phyloP scores from a whole-genome alignment of 2,797 vertebrate species.

The Siniperca obscura region DNA sequence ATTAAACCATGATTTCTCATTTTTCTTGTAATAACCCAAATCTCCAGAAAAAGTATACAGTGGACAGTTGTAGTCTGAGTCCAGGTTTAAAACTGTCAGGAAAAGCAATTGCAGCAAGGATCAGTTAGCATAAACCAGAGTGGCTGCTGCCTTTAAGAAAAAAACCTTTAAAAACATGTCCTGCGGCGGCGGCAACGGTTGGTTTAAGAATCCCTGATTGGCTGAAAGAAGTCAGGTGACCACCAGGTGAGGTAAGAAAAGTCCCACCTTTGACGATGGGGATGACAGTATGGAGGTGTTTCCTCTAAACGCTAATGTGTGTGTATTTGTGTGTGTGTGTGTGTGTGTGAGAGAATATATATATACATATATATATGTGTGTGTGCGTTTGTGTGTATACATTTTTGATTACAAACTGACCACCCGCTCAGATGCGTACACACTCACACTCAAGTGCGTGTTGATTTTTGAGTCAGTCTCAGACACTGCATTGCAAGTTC shows the following conservation, averaged over 20 bases:
- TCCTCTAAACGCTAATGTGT: conserved; percentile 65
- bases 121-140: conserved; percentile 68
- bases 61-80: conserved; percentile 71
- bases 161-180: conserved; percentile 81
- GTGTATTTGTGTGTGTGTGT: conserved; percentile 50
- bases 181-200: conserved; percentile 76
- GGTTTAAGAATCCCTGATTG: conserved; percentile 89
- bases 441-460: conserved; percentile 65
- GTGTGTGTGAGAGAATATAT: conserved; percentile 26
- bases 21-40: conserved; percentile 73
- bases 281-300: conserved; percentile 75
- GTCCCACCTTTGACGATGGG: conserved; percentile 76
- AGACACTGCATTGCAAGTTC: conserved; percentile 71
- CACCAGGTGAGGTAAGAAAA: conserved; percentile 86
- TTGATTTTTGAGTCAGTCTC: conserved; percentile 73
- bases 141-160: conserved; percentile 74
- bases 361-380: too few species aligned
- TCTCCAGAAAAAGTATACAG: conserved; percentile 68
- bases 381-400: conserved; percentile 62
- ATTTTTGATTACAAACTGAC: conserved; percentile 74
- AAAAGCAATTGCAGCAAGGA: conserved; percentile 67
- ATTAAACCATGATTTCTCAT: conserved; percentile 75
- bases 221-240: conserved; percentile 88
- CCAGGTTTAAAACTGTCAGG: conserved; percentile 73
- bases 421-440: conserved; percentile 70